Evolutionary conservation across 2,888 invertebrate species (phyloP).

Genomic region (Dione vanillae): DNA sequence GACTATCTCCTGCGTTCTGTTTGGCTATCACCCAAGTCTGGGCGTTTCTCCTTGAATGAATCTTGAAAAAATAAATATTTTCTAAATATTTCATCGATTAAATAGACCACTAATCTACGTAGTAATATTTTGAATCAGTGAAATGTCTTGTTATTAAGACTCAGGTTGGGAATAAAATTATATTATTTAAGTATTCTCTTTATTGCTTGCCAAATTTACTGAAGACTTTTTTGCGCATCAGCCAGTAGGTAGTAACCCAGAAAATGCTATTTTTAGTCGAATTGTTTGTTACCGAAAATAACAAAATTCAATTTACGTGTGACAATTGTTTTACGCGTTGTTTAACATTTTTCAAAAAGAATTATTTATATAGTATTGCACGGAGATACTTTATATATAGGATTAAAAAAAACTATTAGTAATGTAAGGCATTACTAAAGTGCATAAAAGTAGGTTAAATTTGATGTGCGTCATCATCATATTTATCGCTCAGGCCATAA

Average conservation of each 20-base stretch:
- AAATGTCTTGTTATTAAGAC: slow-evolving; percentile 17
- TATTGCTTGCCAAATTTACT: slow-evolving; percentile 70
- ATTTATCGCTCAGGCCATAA: slow-evolving; percentile 29
- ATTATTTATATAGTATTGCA: not conserved
- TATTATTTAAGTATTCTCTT: slow-evolving; percentile 17
- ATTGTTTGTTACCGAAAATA: slow-evolving; percentile 1
- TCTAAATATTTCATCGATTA: slow-evolving; percentile 54
- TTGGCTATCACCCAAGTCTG: slow-evolving; percentile 71
- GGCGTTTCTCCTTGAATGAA: slow-evolving; percentile 61
- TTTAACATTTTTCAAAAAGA: not conserved
- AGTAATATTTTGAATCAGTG: slow-evolving; percentile 13
- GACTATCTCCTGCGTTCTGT: slow-evolving; percentile 52
- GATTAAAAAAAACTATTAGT: slow-evolving; percentile 6
- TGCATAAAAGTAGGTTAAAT: slow-evolving; percentile 24
- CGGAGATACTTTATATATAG: not conserved
- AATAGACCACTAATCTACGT: slow-evolving; percentile 28
- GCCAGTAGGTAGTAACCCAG: slow-evolving; percentile 45
- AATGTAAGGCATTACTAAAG: slow-evolving; percentile 18
- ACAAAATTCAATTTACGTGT: slow-evolving; percentile 14
- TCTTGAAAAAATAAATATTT: slow-evolving; percentile 56
- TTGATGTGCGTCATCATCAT: slow-evolving; percentile 13
- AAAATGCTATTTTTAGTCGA: slow-evolving; percentile 31
- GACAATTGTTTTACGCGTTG: not conserved
- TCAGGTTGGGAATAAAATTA: slow-evolving; percentile 1
- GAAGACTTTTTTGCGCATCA: slow-evolving; percentile 63